A percentile compares a stretch with the other conserved stretches of the same genome.
These are phyloP conservation scores for Artibeus lituratus DNA, from an alignment of 2,797 vertebrate genomes.

Conservation along the genomic window DNA sequence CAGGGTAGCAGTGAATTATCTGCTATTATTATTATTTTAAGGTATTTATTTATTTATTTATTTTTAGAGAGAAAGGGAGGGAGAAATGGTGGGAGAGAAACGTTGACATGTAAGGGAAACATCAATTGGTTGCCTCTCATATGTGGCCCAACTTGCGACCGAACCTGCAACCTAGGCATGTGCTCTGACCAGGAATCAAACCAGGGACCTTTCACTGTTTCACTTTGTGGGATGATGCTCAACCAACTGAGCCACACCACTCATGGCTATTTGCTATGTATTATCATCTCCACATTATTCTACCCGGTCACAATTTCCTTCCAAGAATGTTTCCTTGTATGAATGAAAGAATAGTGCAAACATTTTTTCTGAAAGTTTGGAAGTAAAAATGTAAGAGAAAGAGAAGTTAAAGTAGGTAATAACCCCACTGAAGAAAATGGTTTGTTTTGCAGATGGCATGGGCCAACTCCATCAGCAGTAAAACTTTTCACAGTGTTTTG, in stretches of 20 bases:
- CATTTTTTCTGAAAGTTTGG: not conserved
- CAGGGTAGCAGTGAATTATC: not conserved
- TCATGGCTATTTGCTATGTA: not conserved
- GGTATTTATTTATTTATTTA: not conserved
- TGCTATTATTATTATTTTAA: not conserved
- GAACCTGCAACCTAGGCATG: not conserved
- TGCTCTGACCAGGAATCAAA: not conserved
- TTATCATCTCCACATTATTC: not conserved
- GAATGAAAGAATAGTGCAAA: not conserved
- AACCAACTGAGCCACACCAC: not conserved
- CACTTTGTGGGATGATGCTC: not conserved
- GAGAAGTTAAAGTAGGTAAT: not conserved
- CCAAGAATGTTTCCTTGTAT: not conserved
- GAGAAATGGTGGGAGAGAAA: not conserved
- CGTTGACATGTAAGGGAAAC: not conserved
- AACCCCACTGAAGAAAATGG: not conserved
- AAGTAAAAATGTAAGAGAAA: conserved; percentile 33
- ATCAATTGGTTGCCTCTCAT: not conserved
- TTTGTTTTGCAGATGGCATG: not conserved
- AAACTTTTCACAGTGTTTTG: not conserved
- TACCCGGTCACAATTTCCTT: not conserved
- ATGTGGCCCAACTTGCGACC: not conserved
- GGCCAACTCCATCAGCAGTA: not conserved
- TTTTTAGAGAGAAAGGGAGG: not conserved
- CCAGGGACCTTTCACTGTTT: not conserved